Evolutionary conservation across 2,797 vertebrate species (phyloP).

Genomic region (Anguilla megastoma): DNA sequence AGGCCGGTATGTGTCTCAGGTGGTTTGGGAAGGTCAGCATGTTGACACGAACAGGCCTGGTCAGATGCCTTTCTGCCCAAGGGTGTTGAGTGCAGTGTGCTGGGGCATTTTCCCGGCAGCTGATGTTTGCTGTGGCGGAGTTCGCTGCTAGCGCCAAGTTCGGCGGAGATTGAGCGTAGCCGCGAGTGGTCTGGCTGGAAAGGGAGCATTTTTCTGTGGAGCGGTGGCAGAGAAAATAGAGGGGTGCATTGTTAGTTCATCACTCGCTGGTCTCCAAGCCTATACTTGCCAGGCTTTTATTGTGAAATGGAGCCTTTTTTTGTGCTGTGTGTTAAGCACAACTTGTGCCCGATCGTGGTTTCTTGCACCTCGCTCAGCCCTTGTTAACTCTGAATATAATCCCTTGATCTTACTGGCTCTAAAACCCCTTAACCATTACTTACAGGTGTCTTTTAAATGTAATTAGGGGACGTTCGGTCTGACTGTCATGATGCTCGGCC

Average conservation of each 20-base stretch:
- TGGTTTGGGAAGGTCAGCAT: conserved; percentile 17
- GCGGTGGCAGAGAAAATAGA: conserved; percentile 9
- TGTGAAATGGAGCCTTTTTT: background rate
- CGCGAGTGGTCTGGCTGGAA: background rate
- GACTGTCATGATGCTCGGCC: background rate
- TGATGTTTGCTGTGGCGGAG: conserved; percentile 10
- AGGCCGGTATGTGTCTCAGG: conserved; percentile 4
- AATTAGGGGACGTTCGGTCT: background rate
- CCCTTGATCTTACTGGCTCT: background rate
- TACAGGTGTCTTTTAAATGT: background rate
- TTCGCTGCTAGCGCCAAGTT: background rate
- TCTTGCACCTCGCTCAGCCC: background rate
- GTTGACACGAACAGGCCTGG: conserved; percentile 15
- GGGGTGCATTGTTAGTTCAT: background rate
- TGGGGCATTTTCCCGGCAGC: background rate
- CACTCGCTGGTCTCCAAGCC: background rate
- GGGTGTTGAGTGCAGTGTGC: background rate
- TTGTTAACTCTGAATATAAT: conserved; percentile 14
- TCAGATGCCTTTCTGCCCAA: background rate
- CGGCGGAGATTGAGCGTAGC: background rate
- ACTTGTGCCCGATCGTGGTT: background rate
- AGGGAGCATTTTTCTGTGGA: background rate
- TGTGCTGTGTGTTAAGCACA: conserved; percentile 8
- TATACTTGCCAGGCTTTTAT: background rate
- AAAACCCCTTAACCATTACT: background rate